Evolutionary conservation across 2,113 vertebrate genomes (phyloP).

Genomic region (Leuciscus idus): DNA sequence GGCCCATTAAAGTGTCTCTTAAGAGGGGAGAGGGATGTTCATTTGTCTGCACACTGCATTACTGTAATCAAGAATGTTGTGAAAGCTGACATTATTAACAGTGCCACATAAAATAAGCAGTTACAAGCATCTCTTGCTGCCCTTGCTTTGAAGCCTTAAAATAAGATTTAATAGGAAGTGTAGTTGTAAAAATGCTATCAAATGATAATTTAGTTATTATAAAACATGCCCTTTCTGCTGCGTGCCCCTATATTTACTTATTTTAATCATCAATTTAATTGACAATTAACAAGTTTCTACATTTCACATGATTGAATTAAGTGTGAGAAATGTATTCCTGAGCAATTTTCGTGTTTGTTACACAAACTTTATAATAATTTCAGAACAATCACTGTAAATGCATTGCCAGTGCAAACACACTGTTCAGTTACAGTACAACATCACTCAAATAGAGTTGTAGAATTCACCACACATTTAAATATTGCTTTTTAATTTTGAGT

Average conservation of each 20-base stretch:
- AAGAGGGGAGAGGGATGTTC: not conserved
- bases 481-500: not conserved
- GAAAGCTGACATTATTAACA: not conserved
- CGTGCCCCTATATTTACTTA: not conserved
- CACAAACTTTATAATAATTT: too few relatives aligned
- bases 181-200: not conserved
- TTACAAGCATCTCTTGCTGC: not conserved
- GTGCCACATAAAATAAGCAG: constrained; percentile 12
- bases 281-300: not conserved
- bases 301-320: not conserved
- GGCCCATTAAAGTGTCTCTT: constrained; percentile 2
- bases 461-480: too few relatives aligned
- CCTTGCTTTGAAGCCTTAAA: constrained; percentile 1
- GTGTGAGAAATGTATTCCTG: not conserved
- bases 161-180: not conserved
- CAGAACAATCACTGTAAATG: not conserved
- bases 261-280: not conserved
- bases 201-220: not conserved
- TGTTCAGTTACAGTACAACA: too few relatives aligned
- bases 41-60: constrained; percentile 39
- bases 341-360: not conserved
- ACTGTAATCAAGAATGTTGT: constrained; percentile 40
- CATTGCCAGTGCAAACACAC: not conserved
- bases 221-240: not conserved
- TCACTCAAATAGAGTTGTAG: too few relatives aligned